These are phyloP conservation scores for Phymanthus crucifer DNA, from an alignment of 92 coral and sea anemone genomes.

Conservation along the genomic window DNA sequence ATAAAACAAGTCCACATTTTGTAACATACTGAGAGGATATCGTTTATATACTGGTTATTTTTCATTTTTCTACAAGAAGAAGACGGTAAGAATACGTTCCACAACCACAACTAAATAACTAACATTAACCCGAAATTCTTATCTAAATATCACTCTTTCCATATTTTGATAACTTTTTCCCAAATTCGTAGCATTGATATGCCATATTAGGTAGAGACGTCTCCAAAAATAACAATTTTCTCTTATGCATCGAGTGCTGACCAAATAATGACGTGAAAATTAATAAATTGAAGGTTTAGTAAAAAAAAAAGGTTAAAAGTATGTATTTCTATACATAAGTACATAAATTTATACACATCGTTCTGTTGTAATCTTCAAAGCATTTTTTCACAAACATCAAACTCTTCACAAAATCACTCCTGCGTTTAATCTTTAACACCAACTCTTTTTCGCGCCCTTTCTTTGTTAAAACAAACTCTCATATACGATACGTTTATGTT, in stretches of 20 bases:
- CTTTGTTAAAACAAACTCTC: background rate
- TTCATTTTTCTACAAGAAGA: background rate
- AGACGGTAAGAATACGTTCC: background rate
- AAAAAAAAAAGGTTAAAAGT: background rate
- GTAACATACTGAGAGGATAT: background rate
- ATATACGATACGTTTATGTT: background rate
- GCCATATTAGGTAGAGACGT: background rate
- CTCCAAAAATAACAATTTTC: background rate
- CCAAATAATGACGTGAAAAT: background rate
- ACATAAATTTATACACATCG: background rate
- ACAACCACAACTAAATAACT: background rate
- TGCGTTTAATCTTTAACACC: too few relatives aligned
- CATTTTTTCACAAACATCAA: too few relatives aligned
- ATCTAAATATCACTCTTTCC: background rate
- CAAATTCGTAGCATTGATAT: background rate
- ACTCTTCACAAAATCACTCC: too few relatives aligned
- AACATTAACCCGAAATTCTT: background rate
- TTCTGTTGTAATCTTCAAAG: background rate
- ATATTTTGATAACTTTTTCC: slow-evolving; percentile 1
- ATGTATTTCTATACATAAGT: background rate
- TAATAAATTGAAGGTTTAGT: background rate
- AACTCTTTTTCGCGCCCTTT: background rate
- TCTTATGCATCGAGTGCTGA: background rate
- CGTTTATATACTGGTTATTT: background rate
- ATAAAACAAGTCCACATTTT: background rate